Percentiles rank a stretch among this genome's conserved stretches.
phyloP scores from a whole-genome alignment of 2,888 invertebrate genomes.

The Protophormia terraenovae region DNA sequence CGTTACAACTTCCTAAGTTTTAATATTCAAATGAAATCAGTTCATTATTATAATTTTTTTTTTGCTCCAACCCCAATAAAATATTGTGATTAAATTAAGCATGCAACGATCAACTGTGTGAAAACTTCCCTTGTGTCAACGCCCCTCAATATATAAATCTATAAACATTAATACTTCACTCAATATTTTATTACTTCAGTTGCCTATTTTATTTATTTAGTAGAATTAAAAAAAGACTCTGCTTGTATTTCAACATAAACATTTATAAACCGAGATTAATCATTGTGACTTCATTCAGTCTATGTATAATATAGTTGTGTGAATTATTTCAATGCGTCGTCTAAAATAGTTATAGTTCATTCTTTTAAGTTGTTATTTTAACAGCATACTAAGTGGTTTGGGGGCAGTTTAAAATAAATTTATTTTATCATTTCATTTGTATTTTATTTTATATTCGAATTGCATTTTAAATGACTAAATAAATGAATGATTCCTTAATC shows the following conservation, averaged over 20 bases:
- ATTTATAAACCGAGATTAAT: slow-evolving; percentile 47
- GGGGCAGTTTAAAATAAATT: slow-evolving; percentile 24
- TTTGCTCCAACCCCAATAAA: slow-evolving; percentile 7
- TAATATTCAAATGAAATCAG: slow-evolving; percentile 13
- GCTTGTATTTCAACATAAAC: slow-evolving; percentile 13
- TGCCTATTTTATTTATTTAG: neutral
- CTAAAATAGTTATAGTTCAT: neutral
- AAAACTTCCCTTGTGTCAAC: slow-evolving; percentile 51
- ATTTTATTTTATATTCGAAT: slow-evolving; percentile 26
- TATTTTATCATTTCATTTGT: slow-evolving; percentile 20
- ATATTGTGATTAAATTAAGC: slow-evolving; percentile 50
- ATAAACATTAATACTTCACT: neutral
- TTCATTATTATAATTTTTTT: neutral
- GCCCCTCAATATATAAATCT: neutral
- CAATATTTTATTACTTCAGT: neutral
- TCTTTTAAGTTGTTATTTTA: slow-evolving; percentile 3
- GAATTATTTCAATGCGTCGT: neutral
- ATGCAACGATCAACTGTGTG: slow-evolving; percentile 28
- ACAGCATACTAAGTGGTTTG: slow-evolving; percentile 38
- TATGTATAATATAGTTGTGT: neutral
- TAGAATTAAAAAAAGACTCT: neutral
- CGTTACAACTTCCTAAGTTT: neutral
- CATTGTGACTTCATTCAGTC: slow-evolving; percentile 28
- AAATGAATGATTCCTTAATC: slow-evolving; percentile 32
- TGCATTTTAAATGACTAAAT: slow-evolving; percentile 23